Evolutionary conservation across 2,113 vertebrate genomes (phyloP).

Genomic region (Chloropsis cyanopogon): DNA sequence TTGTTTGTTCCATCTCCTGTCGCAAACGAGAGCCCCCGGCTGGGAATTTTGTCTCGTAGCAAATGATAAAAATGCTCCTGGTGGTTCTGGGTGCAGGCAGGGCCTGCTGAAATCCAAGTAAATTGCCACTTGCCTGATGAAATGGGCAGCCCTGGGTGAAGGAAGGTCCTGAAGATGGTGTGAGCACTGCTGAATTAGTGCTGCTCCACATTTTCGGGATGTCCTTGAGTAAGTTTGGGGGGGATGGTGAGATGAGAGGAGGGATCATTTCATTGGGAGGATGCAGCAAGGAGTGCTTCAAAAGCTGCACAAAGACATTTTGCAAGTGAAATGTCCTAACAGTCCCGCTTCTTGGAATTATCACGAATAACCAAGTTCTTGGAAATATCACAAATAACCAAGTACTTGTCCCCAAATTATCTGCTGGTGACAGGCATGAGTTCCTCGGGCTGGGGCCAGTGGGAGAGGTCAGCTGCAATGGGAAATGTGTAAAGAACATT

Average conservation of each 20-base stretch:
- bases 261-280: not conserved
- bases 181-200: not conserved
- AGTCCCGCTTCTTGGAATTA: not conserved
- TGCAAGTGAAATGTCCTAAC: not conserved
- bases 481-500: not conserved
- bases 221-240: not conserved
- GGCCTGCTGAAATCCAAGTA: not conserved
- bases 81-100: not conserved
- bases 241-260: not conserved
- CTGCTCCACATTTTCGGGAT: not conserved
- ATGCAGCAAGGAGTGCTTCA: not conserved
- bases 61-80: not conserved
- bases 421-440: not conserved
- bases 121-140: not conserved
- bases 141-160: not conserved
- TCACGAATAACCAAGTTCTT: too few relatives aligned
- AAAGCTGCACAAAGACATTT: not conserved
- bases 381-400: not conserved
- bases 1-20: not conserved
- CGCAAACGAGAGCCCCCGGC: not conserved
- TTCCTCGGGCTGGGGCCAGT: not conserved
- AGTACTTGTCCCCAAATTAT: not conserved
- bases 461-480: not conserved
- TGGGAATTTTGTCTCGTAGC: rapidly evolving
- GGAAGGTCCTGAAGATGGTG: not conserved